Evolutionary conservation across 2,888 invertebrate species (phyloP), one percentile per base, ranked within the genome.

Genomic region (Hymenopus coronatus): DNA sequence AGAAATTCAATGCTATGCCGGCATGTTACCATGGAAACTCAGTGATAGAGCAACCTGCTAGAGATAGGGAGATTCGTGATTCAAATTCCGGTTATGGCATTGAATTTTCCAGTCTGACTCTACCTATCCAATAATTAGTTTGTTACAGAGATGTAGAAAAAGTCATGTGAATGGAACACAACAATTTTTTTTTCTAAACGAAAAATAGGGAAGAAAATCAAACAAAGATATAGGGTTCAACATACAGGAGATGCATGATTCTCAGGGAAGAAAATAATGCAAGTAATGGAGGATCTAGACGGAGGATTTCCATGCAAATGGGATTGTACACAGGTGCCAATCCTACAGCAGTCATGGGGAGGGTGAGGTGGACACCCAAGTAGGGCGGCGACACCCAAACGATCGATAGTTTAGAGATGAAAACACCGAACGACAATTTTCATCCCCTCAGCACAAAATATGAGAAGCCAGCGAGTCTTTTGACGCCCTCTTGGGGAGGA

Each of bases 401-500:
- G 89, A 89, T 89, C 89, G 89, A 89, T 89, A 89, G 88, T 88
- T 89, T 88, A 89, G 88, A 89, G 89, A 89, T 89, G 89, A 89
- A 89, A 89, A 89, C 88, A 89, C 86, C 88, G 88, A 88, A 89
- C 89, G 89, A 89, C 89, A 89, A 89, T 89, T 89, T 89, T 89
- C 88, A 88, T 46, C 85, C 88, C 87, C 89, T 87, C 87, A 20
- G 81, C 25, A 30, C 28, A 54, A 70, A 86, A 86, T 86, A 86
- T 86, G 86, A 54, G 86, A 86, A 86, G 28, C 28, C 28, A 12
- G 28, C 28, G 28, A 46, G 40, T 28, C 85, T 12, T 33, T n/a
- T 25, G 33, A 33, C 20, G 33, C 54, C 20, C 54, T 15, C 54
- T 6, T 70, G 54, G 20, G 54, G 4, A 70, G 20, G 40, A 40